These are phyloP conservation scores for Drosophila athabasca DNA, from an alignment of 1,140 invertebrate species.

Conservation along the genomic window DNA sequence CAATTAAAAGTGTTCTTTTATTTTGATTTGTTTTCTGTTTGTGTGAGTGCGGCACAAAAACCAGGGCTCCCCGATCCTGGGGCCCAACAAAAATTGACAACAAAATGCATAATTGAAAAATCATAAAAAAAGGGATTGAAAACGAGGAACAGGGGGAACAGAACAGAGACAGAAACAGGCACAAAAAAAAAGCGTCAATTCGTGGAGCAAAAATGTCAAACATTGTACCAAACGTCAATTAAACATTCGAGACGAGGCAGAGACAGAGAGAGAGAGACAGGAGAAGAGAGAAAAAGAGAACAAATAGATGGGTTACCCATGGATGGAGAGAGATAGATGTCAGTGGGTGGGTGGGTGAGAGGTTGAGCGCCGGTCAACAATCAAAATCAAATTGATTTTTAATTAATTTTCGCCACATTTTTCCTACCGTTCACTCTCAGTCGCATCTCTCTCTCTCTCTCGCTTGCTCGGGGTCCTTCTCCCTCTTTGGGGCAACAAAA, in stretches of 20 bases:
- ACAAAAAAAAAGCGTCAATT: conserved; percentile 47
- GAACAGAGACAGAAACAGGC: conserved; percentile 2
- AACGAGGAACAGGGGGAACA: background rate
- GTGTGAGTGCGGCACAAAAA: no score
- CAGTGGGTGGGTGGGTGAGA: background rate
- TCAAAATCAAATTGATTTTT: conserved; percentile 82
- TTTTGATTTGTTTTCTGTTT: conserved; percentile 44
- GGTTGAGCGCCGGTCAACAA: conserved; percentile 53
- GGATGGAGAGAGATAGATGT: background rate
- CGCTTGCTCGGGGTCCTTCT: background rate
- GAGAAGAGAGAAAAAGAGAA: conserved; percentile 23
- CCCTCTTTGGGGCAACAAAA: conserved; percentile 14
- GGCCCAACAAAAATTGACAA: conserved; percentile 10
- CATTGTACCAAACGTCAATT: conserved; percentile 72
- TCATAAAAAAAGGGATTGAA: conserved; percentile 26
- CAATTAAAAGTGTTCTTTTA: conserved; percentile 60
- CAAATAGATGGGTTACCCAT: conserved; percentile 26
- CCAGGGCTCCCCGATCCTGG: no score
- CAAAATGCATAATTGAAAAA: conserved; percentile 64
- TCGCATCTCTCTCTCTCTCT: background rate
- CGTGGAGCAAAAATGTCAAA: conserved; percentile 59
- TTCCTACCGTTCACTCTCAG: conserved; percentile 37
- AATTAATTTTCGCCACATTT: conserved; percentile 82
- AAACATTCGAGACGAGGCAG: conserved; percentile 52
- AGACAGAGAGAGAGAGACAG: conserved; percentile 1